Evolutionary conservation across 2,113 vertebrate species (phyloP), one percentile per base, ranked within the genome.

Genomic region (Tachuris rubrigastra): DNA sequence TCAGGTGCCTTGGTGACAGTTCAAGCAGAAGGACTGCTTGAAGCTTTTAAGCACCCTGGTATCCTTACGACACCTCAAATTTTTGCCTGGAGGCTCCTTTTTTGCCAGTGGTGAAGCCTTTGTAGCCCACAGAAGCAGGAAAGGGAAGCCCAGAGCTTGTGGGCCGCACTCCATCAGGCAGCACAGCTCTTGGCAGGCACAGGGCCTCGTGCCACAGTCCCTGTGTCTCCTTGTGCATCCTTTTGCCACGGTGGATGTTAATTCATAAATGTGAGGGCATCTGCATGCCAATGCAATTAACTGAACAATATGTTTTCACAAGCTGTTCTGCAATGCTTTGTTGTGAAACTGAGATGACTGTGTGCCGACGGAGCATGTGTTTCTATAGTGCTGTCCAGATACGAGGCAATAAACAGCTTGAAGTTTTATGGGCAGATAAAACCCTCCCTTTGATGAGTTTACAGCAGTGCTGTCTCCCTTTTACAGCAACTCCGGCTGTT

Each of bases 231-330:
- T 88, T 81, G 59, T 65, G 31, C 65, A 60, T 94, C 60, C 44
- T 79, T 90, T 75, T 94, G 73, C 92, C 90, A 55, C 23, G 4
- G 78, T 84, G 49, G 80, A 49, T 87, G 86, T 68, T 85, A 94
- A 93, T 75, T 94, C 83, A 81, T 52, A 87, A 89, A 87, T 85
- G 52, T 31, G 77, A 90, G 85, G 92, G 83, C 73, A 84, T 88
- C 83, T 90, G 90, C 85, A 85, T 94, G 95, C 95, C 96, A 96
- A 42, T 76, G 80, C 90, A 96, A 95, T 96, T 96, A 96, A 75
- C 88, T 56, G 83, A 95, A 92, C 96, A 96, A 94, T 95, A 96
- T 96, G 95, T 91, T 96, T 96, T 90, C 88, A 67, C 95, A 97
- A 97, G 85, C 95, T 97, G 96, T 96, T 96, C 93, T 90, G 88